phyloP scores from a whole-genome alignment of 30 jellyfish, hydroid and myxozoan genomes.

The Aurelia coerulea region DNA sequence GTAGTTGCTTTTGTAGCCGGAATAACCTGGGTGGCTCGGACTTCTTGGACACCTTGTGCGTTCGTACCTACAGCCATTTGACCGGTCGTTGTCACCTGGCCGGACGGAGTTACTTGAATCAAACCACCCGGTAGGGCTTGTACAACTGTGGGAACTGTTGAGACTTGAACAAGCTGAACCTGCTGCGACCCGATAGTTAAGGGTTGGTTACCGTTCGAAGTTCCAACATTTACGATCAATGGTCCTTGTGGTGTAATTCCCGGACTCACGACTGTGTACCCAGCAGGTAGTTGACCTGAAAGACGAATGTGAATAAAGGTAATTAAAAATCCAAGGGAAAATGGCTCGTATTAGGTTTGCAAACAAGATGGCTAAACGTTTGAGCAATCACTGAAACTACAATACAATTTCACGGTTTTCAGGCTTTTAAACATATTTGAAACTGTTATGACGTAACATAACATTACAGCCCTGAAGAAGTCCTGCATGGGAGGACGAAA shows the following conservation, averaged over 20 bases:
- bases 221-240: conserved; percentile 71
- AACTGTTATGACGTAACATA: too few relatives aligned
- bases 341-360: too few relatives aligned
- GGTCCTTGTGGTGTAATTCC: conserved; percentile 80
- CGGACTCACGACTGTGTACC: conserved; percentile 82
- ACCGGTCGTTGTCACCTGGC: conserved; percentile 60
- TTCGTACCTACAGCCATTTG: conserved; percentile 33
- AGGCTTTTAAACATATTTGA: too few relatives aligned
- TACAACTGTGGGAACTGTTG: conserved; percentile 71
- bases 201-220: conserved; percentile 44
- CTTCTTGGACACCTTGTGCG: conserved; percentile 3
- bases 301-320: not conserved
- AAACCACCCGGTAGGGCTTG: conserved; percentile 85
- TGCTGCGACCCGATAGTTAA: conserved; percentile 66
- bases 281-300: conserved; percentile 66
- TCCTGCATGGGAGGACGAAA: too few relatives aligned
- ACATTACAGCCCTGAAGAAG: too few relatives aligned
- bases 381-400: too few relatives aligned
- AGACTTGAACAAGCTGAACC: conserved; percentile 82
- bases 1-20: conserved; percentile 23
- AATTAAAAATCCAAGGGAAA: not conserved
- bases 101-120: conserved; percentile 81
- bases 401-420: too few relatives aligned
- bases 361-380: too few relatives aligned
- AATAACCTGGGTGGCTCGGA: not conserved